Conservation (phyloP, 2,797 vertebrate genomes). For the Anableps anableps region DNA sequence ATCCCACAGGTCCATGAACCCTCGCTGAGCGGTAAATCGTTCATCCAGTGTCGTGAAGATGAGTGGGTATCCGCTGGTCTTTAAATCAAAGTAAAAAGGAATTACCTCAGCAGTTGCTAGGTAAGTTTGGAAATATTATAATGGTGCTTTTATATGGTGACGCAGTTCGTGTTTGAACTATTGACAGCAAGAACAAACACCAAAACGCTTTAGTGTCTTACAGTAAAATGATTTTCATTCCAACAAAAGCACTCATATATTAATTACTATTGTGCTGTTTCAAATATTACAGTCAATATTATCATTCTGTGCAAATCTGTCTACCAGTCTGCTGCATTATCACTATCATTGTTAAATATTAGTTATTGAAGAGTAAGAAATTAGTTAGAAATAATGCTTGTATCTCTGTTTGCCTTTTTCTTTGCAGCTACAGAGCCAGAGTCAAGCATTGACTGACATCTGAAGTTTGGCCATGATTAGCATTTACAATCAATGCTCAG, state of each 20-base stretch:
- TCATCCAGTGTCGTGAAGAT: constrained; percentile 1
- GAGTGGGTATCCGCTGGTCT: neutral
- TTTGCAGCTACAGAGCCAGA: neutral
- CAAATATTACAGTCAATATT: neutral
- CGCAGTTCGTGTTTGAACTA: neutral
- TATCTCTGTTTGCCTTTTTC: neutral
- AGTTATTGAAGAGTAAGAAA: neutral
- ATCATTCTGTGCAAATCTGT: neutral
- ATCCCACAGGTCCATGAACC: neutral
- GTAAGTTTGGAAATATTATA: constrained; percentile 22
- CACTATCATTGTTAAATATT: neutral
- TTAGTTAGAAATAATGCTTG: neutral
- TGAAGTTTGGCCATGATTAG: neutral
- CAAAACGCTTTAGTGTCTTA: neutral
- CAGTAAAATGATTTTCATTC: neutral
- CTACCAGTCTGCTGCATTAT: neutral
- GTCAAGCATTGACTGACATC: neutral
- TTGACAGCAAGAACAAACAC: neutral
- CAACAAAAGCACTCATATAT: too few species aligned
- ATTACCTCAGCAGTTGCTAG: constrained; percentile 45
- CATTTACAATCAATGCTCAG: too few species aligned
- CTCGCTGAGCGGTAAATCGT: neutral
- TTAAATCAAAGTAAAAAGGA: neutral
- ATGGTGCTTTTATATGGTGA: neutral
- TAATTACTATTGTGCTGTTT: neutral